Percentiles rank a stretch among this genome's conserved stretches.
Evolutionary conservation across 2,113 vertebrate species (phyloP).

Genomic region (Phaethornis superciliosus): DNA sequence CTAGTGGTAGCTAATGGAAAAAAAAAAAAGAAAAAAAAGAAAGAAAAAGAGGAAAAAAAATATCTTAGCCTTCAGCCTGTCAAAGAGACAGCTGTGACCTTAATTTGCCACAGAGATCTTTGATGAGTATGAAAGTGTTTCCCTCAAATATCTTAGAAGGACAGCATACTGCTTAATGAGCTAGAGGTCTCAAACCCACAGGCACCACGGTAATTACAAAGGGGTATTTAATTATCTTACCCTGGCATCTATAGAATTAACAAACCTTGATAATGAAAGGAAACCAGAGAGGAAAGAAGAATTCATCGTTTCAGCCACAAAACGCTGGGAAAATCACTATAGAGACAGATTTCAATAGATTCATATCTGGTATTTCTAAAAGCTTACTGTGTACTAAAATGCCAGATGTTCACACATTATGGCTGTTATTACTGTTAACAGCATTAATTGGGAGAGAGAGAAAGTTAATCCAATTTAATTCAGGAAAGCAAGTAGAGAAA

Average conservation of each 20-base stretch:
- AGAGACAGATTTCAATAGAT: conserved; percentile 77
- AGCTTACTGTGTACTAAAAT: conserved; percentile 79
- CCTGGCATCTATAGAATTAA: conserved; percentile 70
- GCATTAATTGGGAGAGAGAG: conserved; percentile 64
- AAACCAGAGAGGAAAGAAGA: conserved; percentile 47
- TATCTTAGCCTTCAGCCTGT: conserved; percentile 1
- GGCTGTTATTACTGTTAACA: conserved; percentile 79
- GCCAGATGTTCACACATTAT: conserved; percentile 83
- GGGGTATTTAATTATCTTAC: conserved; percentile 72
- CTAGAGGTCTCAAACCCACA: conserved; percentile 67
- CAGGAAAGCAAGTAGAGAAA: conserved; percentile 41
- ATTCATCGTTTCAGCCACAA: conserved; percentile 53
- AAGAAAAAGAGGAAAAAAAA: neutral
- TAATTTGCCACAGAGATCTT: conserved; percentile 52
- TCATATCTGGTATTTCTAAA: conserved; percentile 78
- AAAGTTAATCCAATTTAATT: conserved; percentile 73
- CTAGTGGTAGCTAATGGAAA: conserved; percentile 13
- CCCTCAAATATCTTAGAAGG: conserved; percentile 56
- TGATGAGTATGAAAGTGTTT: conserved; percentile 58
- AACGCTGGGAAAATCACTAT: conserved; percentile 60
- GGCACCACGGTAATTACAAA: conserved; percentile 75
- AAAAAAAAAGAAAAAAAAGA: neutral
- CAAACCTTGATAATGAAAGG: conserved; percentile 69
- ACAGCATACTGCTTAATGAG: conserved; percentile 65
- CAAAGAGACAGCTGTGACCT: conserved; percentile 54